Evolutionary conservation across 2,113 vertebrate genomes (phyloP).

Genomic region (Pollimyrus isidori): DNA sequence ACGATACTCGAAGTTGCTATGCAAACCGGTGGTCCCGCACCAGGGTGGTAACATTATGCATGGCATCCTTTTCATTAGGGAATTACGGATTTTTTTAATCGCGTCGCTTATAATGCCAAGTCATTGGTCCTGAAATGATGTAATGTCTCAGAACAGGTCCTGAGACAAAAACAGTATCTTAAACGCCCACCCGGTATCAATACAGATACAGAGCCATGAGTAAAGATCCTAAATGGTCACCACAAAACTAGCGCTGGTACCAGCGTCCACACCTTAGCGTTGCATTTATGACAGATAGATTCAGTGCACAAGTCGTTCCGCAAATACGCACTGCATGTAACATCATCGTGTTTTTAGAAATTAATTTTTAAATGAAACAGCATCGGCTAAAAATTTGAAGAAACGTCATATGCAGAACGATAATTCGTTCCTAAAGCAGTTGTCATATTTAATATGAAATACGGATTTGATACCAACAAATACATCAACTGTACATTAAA

Average conservation of each 20-base stretch:
- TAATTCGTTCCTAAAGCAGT: neutral
- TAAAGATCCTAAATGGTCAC: constrained; percentile 14
- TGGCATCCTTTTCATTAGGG: neutral
- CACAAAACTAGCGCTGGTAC: neutral
- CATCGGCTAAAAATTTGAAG: neutral
- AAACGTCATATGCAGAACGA: neutral
- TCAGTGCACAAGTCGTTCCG: neutral
- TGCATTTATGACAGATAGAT: neutral
- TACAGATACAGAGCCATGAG: constrained; percentile 45
- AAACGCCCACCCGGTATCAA: constrained; percentile 42
- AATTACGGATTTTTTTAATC: neutral
- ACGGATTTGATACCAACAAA: neutral
- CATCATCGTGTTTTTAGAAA: neutral
- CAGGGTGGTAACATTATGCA: constrained; percentile 5
- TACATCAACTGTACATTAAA: neutral
- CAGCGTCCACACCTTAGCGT: neutral
- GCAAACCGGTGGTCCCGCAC: constrained; percentile 3
- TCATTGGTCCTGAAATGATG: constrained; percentile 57
- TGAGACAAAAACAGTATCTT: constrained; percentile 44
- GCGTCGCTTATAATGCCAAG: constrained; percentile 28
- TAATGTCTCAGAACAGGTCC: constrained; percentile 59
- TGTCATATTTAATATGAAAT: neutral
- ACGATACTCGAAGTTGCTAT: neutral
- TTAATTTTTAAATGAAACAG: neutral
- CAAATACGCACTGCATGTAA: neutral